Conservation (phyloP, 2,797 vertebrate genomes). For the Ambastaia sidthimunki region DNA sequence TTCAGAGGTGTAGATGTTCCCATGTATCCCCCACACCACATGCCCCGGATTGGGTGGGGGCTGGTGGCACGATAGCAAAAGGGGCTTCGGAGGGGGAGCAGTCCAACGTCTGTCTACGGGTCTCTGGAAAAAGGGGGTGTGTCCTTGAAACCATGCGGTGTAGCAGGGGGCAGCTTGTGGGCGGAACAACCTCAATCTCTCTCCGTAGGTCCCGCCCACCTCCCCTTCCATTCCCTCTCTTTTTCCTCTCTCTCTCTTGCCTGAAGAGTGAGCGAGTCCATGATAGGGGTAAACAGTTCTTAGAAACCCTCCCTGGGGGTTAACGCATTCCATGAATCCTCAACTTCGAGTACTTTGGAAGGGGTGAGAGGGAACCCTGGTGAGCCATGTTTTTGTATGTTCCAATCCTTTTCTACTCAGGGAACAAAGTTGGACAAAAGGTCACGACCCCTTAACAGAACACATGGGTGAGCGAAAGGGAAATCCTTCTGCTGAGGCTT, state of each 20-base stretch:
- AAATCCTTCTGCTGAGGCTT: conserved; percentile 61
- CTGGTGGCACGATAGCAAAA: conserved; percentile 12
- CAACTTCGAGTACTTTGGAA: conserved; percentile 45
- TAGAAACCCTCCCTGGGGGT: conserved; percentile 64
- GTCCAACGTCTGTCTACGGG: conserved; percentile 43
- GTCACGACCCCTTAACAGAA: conserved; percentile 62
- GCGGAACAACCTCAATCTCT: conserved; percentile 44
- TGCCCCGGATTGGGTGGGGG: conserved; percentile 34
- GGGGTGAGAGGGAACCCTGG: conserved; percentile 23
- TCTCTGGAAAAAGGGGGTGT: conserved; percentile 49
- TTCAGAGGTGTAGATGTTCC: conserved; percentile 45
- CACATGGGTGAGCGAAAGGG: conserved; percentile 62
- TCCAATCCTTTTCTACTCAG: conserved; percentile 46
- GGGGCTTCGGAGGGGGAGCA: conserved; percentile 55
- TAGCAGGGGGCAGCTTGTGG: conserved; percentile 10
- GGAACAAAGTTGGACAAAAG: conserved; percentile 57
- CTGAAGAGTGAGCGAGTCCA: conserved; percentile 35
- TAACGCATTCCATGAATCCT: conserved; percentile 66
- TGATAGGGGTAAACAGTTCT: conserved; percentile 66
- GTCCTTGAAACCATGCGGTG: conserved; percentile 18
- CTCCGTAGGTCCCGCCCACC: conserved; percentile 12
- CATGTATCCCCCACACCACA: conserved; percentile 34
- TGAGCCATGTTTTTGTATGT: conserved; percentile 46
- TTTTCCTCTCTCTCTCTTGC: background rate
- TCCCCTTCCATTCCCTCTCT: background rate